Evolutionary conservation across 2,888 invertebrate species (phyloP).

Genomic region (Argyresthia albistria): DNA sequence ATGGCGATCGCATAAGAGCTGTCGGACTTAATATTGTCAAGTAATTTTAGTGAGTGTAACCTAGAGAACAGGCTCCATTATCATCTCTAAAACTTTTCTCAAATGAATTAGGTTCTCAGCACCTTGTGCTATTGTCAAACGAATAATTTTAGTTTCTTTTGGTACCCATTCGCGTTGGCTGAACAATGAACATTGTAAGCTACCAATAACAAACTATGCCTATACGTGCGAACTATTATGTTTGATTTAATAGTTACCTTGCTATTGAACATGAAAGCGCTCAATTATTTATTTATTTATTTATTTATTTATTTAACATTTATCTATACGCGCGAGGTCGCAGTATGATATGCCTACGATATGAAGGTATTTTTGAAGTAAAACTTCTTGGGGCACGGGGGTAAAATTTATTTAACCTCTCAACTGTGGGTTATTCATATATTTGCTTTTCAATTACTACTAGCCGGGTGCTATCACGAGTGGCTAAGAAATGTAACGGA

Average conservation of each 20-base stretch:
- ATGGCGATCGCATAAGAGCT: no score
- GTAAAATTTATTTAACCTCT: no score
- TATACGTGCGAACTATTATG: not conserved
- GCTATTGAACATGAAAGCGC: not conserved
- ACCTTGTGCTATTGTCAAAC: not conserved
- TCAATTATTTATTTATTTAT: not conserved
- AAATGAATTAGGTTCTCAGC: not conserved
- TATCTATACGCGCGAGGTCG: not conserved
- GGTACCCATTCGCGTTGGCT: not conserved
- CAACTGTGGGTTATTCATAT: no score
- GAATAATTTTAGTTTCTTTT: not conserved
- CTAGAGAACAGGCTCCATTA: no score
- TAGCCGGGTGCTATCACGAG: no score
- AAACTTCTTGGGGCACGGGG: no score
- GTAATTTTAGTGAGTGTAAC: no score
- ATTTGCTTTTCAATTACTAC: no score
- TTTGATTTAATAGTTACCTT: not conserved
- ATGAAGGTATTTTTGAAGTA: not conserved
- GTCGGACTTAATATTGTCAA: no score
- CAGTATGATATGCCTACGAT: not conserved
- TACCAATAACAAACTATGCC: not conserved
- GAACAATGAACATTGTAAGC: not conserved
- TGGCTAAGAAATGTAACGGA: no score
- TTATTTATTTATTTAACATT: not conserved
- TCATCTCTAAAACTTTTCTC: no score